Evolutionary conservation across 1,140 invertebrate species (phyloP).

Genomic region (Drosophila ercepeae): DNA sequence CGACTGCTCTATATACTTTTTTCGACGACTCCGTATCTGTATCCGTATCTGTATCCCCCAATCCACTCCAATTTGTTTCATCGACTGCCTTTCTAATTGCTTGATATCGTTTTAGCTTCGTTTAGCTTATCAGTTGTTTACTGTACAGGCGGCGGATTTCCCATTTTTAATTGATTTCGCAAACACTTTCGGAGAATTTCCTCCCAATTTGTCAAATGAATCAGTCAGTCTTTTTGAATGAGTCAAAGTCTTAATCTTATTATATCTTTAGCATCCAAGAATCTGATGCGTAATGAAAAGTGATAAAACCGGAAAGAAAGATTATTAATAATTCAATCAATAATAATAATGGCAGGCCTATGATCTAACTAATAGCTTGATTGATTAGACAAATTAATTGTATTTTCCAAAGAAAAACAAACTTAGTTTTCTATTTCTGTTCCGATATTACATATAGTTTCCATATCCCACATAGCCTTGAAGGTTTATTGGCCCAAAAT

Average conservation of each 20-base stretch:
- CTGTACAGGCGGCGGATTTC: slow-evolving; percentile 12
- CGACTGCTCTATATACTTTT: slow-evolving; percentile 26
- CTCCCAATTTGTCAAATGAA: slow-evolving; percentile 3
- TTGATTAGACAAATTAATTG: not conserved
- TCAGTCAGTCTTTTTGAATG: not conserved
- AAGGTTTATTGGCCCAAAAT: slow-evolving; percentile 18
- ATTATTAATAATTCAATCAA: slow-evolving; percentile 30
- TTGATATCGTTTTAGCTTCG: slow-evolving; percentile 5
- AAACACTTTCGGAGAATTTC: slow-evolving; percentile 8
- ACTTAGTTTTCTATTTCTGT: not conserved
- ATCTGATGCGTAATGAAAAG: slow-evolving; percentile 1
- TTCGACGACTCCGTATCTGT: slow-evolving; percentile 11
- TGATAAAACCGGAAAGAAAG: slow-evolving; percentile 12
- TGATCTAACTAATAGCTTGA: slow-evolving; percentile 11
- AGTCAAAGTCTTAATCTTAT: not conserved
- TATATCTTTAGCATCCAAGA: not conserved
- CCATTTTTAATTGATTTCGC: slow-evolving; percentile 13
- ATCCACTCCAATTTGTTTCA: slow-evolving; percentile 5
- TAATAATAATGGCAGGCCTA: slow-evolving; percentile 14
- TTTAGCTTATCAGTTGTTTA: slow-evolving; percentile 30
- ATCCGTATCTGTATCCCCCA: slow-evolving; percentile 2
- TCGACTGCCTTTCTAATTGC: slow-evolving; percentile 37
- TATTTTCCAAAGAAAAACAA: slow-evolving; percentile 18
- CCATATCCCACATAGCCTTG: slow-evolving; percentile 16
- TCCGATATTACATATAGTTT: not conserved